Percentiles rank a stretch among this genome's conserved stretches.
Evolutionary conservation across 1,140 invertebrate genomes (phyloP).

Genomic region (Calosoma granatense): DNA sequence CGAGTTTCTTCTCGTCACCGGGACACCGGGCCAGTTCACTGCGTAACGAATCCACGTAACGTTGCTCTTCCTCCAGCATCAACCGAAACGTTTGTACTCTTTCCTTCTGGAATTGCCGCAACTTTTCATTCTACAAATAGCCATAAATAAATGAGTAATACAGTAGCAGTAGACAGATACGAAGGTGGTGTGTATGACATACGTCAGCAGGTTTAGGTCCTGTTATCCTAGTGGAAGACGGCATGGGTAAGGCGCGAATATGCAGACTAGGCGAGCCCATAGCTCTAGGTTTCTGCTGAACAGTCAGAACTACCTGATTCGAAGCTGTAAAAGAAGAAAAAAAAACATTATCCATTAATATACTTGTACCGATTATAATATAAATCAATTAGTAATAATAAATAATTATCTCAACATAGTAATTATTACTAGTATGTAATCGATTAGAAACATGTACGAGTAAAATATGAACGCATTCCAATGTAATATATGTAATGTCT

Average conservation of each 20-base stretch:
- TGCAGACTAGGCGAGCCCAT: conserved; percentile 25
- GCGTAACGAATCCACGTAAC: conserved; percentile 51
- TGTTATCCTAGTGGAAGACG: conserved; percentile 49
- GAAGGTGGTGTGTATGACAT: conserved; percentile 34
- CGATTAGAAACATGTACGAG: no score
- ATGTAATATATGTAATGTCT: no score
- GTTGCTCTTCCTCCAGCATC: conserved; percentile 61
- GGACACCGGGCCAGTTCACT: conserved; percentile 26
- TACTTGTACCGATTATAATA: no score
- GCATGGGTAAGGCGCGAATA: conserved; percentile 26
- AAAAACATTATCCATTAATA: no score
- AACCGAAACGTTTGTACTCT: conserved; percentile 54
- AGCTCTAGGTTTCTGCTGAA: conserved; percentile 41
- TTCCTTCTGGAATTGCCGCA: conserved; percentile 52
- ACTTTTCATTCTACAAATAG: conserved; percentile 50
- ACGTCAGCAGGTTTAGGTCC: conserved; percentile 85
- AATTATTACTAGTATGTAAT: no score
- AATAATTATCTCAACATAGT: no score
- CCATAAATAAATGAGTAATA: neutral
- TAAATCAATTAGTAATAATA: no score
- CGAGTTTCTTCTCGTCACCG: conserved; percentile 30
- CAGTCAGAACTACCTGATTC: conserved; percentile 50
- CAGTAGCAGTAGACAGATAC: neutral
- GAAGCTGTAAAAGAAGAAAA: conserved; percentile 40
- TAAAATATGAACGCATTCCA: no score